A percentile compares a stretch with the other conserved stretches of the same genome.
These are phyloP conservation scores for Elmis aenea DNA, from an alignment of 2,888 invertebrate species.

Conservation along the genomic window DNA sequence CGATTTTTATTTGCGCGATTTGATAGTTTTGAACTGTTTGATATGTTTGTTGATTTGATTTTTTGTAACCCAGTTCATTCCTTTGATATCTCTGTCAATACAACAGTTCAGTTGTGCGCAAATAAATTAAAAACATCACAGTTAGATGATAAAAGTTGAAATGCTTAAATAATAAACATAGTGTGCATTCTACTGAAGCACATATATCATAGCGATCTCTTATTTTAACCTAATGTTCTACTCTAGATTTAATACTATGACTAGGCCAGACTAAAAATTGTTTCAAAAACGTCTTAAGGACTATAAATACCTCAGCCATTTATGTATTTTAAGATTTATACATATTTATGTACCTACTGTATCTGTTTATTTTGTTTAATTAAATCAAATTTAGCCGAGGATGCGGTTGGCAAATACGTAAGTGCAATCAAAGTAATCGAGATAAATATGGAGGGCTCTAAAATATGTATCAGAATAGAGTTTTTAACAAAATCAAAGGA, in stretches of 20 bases:
- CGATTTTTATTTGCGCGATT: slow-evolving; percentile 18
- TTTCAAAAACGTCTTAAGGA: slow-evolving; percentile 35
- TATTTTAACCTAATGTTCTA: slow-evolving; percentile 30
- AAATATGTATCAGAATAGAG: too few species aligned
- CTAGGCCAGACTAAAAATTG: slow-evolving; percentile 40
- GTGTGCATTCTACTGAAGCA: slow-evolving; percentile 31
- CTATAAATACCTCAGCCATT: slow-evolving; percentile 43
- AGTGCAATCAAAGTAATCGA: neutral
- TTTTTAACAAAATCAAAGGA: too few species aligned
- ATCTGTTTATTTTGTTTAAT: too few species aligned
- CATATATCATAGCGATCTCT: slow-evolving; percentile 23
- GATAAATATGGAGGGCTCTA: slow-evolving; percentile 16
- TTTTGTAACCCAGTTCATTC: too few species aligned
- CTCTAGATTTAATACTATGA: slow-evolving; percentile 27
- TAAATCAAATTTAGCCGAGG: too few species aligned
- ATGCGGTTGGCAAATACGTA: neutral
- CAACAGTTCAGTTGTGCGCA: too few species aligned
- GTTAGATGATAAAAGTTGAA: slow-evolving; percentile 43
- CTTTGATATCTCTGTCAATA: too few species aligned
- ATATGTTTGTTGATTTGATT: too few species aligned
- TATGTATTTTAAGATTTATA: neutral
- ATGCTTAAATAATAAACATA: slow-evolving; percentile 21
- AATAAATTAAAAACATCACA: slow-evolving; percentile 40
- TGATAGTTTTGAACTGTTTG: too few species aligned
- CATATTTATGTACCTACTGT: too few species aligned